Evolutionary conservation across 2,888 invertebrate species (phyloP), one percentile per base, ranked within the genome.

Genomic region (Lepetodrilus schrolli): DNA sequence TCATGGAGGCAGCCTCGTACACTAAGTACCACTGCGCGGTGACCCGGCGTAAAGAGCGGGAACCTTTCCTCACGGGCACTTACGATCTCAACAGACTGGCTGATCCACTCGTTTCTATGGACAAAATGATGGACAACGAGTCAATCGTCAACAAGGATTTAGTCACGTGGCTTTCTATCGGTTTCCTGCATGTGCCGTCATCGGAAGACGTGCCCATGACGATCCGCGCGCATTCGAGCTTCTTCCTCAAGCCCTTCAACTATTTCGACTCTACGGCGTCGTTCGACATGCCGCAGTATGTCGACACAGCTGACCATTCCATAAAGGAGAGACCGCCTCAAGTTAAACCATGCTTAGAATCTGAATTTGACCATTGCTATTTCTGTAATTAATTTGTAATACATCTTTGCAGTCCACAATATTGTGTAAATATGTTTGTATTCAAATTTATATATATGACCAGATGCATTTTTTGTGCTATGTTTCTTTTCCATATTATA

Each of bases 161-260:
- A 5, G 82, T 84, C 7, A 79, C 80, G 34, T 83, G 83, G 83
- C 74, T 83, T 1, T 76, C 81, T 3, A 72, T 83, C 7, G 83
- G 83, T 1, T 83, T 83, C 68, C 73, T 83, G 13, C 83, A 83
- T 51, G 71, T 83, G 17, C 83, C 83, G n/a, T 81, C 81, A 3
- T 72, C 82, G 21, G 83, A 83, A 72, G 83, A 83, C 26, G 77
- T 83, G 51, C 83, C 83, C 13, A 83, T 83, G 80, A 83, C 83
- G 10, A 74, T 78, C 3, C 69, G 78, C n/a, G 81, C 81, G 5
- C 76, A 80, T 26, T 76, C 80, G 4, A 81, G 82, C 1, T 83
- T 83, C 38, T 48, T 77, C 37, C 49, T 83, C 10, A 78, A 76
- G 50, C 83, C 83, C 0, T 83, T 81, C 66, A 83, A 83, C 70